Base-by-base conservation (phyloP, 2,888 invertebrate species). In the Physocephala rufipes region DNA sequence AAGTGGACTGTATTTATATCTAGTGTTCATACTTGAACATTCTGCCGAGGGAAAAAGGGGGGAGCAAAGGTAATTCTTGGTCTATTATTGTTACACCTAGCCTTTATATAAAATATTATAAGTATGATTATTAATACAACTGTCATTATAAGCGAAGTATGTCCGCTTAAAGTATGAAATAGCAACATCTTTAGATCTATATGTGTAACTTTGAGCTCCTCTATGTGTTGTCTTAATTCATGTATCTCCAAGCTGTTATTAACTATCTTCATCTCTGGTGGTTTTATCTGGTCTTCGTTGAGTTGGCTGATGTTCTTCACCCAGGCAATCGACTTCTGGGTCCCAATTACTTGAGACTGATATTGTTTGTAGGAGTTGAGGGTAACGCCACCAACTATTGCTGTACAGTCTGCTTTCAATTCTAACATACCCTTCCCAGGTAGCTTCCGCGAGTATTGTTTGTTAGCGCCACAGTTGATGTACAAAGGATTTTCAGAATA, bases 381-480 rank as follows among this genome's bases (percentile, higher is more conserved):
- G 4, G 28, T 13, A 24, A 24, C 15, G 12, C 58, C 58, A 58
- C 28, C 28, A 15, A 24, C 26, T 5, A 49, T n/a, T 5, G 53
- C 53, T 21, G 53, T 55, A 24, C 53, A 55, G 53, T 24, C 53
- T 55, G 24, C 53, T 13, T 55, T 55, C 4, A 55, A 24, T 55
- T 55, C 53, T 21, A 55, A 24, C 16, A 1, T 55, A 9, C 53
- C 53, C 21, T 55, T 55, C 24, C 2, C 24, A 55, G 53, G 53
- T 9, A 55, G 53, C 24, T 55, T 21, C 24, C 53, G 53, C 21
- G 24, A 55, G 24, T 55, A 55, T 13, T 55, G 53, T 55, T 24
- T 55, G 53, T 7, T 21, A 24, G 24, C 19, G 24, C 53, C 53
- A 2, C 53, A 55, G 4, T 7, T 24, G 21, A 55, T 13, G 13